Evolutionary conservation across 2,113 vertebrate genomes (phyloP).

Genomic region (Hucho hucho): DNA sequence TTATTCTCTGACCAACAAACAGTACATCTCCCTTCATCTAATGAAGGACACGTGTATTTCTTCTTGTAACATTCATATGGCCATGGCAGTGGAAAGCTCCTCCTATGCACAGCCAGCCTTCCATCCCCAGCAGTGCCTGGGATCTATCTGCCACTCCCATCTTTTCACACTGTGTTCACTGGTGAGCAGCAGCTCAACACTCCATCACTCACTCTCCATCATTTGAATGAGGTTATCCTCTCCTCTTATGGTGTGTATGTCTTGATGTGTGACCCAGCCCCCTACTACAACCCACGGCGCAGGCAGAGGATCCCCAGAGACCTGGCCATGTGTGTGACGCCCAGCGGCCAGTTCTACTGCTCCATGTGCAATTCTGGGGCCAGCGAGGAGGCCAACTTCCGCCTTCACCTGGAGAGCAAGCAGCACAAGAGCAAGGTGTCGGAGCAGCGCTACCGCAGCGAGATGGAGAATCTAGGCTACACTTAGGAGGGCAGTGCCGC

Average conservation of each 20-base stretch:
- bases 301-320: constrained; percentile 94
- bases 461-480: constrained; percentile 97
- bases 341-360: constrained; percentile 98
- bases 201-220: constrained; percentile 18
- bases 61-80: too few species aligned
- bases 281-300: constrained; percentile 93
- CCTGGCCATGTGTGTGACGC: constrained; percentile 96
- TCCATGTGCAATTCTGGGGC: constrained; percentile 97
- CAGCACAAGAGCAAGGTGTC: constrained; percentile 98
- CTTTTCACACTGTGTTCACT: not conserved
- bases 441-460: constrained; percentile 89
- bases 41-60: too few species aligned
- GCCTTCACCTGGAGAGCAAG: constrained; percentile 96
- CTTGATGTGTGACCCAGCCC: constrained; percentile 71
- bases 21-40: too few species aligned
- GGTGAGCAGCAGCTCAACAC: not conserved
- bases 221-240: constrained; percentile 17
- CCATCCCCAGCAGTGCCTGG: too few species aligned
- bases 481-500: constrained; percentile 68
- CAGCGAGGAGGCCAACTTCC: constrained; percentile 91
- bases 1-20: too few species aligned
- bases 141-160: too few species aligned
- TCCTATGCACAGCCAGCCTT: not conserved
- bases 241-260: not conserved
- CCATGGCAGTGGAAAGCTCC: too few species aligned